Evolutionary conservation across 2,113 vertebrate species (phyloP), one percentile per base, ranked within the genome.

Genomic region (Cathartes aura): DNA sequence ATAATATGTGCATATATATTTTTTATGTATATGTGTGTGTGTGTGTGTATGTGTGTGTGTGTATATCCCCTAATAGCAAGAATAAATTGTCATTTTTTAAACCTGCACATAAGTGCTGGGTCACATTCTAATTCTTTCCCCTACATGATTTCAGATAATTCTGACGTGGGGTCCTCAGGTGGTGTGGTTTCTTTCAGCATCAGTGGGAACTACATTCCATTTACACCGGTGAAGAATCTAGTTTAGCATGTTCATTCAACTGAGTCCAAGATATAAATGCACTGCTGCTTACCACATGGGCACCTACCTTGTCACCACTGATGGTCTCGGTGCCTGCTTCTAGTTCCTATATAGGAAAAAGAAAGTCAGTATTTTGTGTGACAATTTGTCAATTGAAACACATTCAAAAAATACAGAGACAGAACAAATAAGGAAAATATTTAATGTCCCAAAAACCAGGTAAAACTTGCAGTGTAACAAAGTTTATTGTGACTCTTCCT

Each of bases 401-500:
- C 12, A 9, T 48, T 68, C 1, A 27, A 45, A 76, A 79, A 52
- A 24, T 19, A 26, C 2, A 58, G 2, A 60, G 5, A 43, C 15
- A 83, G 26, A 78, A 26, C 3, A 74, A 83, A 56, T 20, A 74
- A 42, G 11, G 16, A 56, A 81, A 92, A 6, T 29, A 56, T 63
- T 48, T 47, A 58, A 76, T 66, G 13, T 1, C 5, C 18, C 5
- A 1, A 3, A 81, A 71, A 20, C 0, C 2, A 50, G 2, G 5
- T 34, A 66, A 86, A 76, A 60, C 4, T n/a, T 19, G 11, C 5
- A 26, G 3, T 26, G 15, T 63, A 78, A 70, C 17, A n/a, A 80
- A 73, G 8, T 23, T 93, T 73, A 17, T 5, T 42, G 30, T 43
- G 11, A 55, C 9, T 63, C 7, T 56, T 82, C 12, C 18, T 68